A percentile compares a stretch with the other conserved stretches of the same genome.
These are phyloP conservation scores for Mycalesis mineus DNA, from an alignment of 2,888 invertebrate species.

Conservation along the genomic window DNA sequence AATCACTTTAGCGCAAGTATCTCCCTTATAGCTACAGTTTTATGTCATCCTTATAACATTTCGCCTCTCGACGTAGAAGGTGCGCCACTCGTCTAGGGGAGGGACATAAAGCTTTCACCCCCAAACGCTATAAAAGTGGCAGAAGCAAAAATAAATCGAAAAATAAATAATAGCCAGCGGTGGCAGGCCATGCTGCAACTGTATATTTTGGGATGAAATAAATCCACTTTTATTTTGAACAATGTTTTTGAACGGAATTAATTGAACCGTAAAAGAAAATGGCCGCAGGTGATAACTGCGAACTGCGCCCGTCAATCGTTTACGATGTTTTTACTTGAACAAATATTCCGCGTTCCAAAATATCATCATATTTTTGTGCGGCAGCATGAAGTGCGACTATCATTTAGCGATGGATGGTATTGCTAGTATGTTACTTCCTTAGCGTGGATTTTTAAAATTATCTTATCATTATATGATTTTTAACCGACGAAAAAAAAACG, in stretches of 20 bases:
- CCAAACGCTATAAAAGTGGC: not conserved
- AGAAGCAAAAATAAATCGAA: not conserved
- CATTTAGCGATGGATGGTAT: too few relatives aligned
- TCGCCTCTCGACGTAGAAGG: too few relatives aligned
- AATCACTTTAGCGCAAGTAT: too few relatives aligned
- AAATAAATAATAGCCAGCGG: not conserved
- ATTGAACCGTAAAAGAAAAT: constrained; percentile 8
- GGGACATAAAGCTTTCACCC: too few relatives aligned
- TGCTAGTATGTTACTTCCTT: too few relatives aligned
- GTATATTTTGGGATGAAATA: not conserved
- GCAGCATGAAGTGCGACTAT: too few relatives aligned
- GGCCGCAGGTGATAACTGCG: constrained; percentile 7
- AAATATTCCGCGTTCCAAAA: not conserved
- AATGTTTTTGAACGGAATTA: not conserved
- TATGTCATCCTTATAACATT: too few relatives aligned
- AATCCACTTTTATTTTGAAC: constrained; percentile 1
- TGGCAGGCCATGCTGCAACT: not conserved
- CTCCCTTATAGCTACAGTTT: too few relatives aligned
- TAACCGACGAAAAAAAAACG: too few relatives aligned
- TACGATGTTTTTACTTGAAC: not conserved
- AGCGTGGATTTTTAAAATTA: too few relatives aligned
- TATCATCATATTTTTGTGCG: not conserved
- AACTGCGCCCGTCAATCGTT: not conserved
- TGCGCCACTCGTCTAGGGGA: too few relatives aligned
- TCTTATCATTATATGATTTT: too few relatives aligned